These are phyloP conservation scores for Siphamia tubifer DNA, from an alignment of 2,113 vertebrate species.

Conservation along the genomic window DNA sequence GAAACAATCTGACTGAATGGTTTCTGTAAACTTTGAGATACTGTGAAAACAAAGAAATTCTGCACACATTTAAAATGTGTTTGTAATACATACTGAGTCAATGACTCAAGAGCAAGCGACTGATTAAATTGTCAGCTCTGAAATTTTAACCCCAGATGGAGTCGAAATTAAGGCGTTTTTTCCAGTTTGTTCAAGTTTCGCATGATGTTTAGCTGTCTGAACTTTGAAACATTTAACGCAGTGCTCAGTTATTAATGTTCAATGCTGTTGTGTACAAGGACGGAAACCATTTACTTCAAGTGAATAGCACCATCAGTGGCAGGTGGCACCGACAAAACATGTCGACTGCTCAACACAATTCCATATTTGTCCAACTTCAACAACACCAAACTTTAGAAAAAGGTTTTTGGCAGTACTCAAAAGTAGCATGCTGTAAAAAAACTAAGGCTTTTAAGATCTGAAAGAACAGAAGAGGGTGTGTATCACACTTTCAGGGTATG, in stretches of 20 bases:
- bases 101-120: conserved; percentile 4
- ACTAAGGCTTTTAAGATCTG: conserved; percentile 26
- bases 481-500: neutral
- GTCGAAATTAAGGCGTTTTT: conserved; percentile 22
- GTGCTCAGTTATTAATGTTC: conserved; percentile 14
- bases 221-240: neutral
- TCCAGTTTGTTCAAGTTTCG: conserved; percentile 38
- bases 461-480: neutral
- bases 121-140: neutral
- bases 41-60: neutral
- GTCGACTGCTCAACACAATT: conserved; percentile 16
- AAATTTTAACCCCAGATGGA: neutral
- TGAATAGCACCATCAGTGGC: conserved; percentile 43
- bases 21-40: conserved; percentile 29
- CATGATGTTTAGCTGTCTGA: neutral
- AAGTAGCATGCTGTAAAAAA: conserved; percentile 27
- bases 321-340: neutral
- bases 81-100: neutral
- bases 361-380: conserved; percentile 45
- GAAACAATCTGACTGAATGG: neutral
- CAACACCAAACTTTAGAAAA: neutral
- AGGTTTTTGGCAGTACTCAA: neutral
- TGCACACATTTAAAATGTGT: neutral
- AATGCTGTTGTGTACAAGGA: neutral
- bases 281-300: conserved; percentile 1